Evolutionary conservation across 2,113 vertebrate genomes (phyloP), one percentile per base, ranked within the genome.

Genomic region (Campylomormyrus tamandua): DNA sequence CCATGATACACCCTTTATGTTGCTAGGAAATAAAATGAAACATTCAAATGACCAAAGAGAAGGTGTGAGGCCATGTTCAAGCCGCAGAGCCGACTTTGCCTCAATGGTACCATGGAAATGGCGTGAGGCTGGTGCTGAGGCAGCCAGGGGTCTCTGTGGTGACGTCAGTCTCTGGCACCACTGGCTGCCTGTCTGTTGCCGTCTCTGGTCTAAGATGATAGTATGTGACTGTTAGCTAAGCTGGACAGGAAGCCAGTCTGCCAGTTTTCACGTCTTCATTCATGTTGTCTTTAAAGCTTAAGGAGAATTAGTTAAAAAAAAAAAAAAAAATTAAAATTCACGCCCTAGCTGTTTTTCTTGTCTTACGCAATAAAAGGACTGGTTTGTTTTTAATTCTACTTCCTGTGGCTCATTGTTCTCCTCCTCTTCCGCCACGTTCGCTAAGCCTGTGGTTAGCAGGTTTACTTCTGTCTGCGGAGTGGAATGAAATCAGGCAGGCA

Each of bases 1-100:
- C 87, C 21, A 48, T 89, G 10, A 45, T 19, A 89, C 70, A 17
- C 77, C 45, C 21, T 86, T 48, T 86, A 24, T 84, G 74, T 80
- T 80, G 74, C 74, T 80, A 35, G 31, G 74, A 80, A 80, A 80
- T 80, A 46, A 86, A 84, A 84, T 84, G n/a, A 83, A 45, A 83
- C 19, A n/a, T 85, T 85, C 42, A n/a, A 85, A 49, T 85, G 83
- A 48, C 46, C 46, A 48, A 10, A 24, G 83, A 21, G 9, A 84
- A 48, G 19, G 19, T 48, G 15, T 48, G 46, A 84, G 35, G 27
- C 42, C 35, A 84, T 9, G 42, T 10, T 1, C 48, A 21, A 84
- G 83, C 24, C 8, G 24, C n/a, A 3, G 24, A 3, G 8, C 58
- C 2, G 5, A 39, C 77, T 83, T 9, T 24, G 80, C 24, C 8